phyloP scores from a whole-genome alignment of 2,888 invertebrate genomes.

The Amiota mariae region DNA sequence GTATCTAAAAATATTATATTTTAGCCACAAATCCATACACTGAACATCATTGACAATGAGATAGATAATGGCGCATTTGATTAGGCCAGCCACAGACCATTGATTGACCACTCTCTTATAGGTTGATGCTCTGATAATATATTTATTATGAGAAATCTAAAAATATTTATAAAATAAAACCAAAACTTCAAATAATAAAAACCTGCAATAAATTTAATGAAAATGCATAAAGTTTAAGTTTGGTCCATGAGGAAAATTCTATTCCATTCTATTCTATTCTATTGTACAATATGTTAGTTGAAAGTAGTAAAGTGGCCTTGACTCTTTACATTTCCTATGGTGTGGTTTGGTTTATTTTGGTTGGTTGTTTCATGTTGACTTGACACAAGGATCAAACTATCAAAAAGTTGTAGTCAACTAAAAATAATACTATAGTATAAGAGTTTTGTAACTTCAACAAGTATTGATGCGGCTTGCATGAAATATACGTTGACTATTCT shows the following conservation, averaged over 20 bases:
- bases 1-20: too few relatives aligned
- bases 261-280: too few relatives aligned
- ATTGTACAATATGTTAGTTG: too few relatives aligned
- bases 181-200: background rate
- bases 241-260: background rate
- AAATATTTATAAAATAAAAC: too few relatives aligned
- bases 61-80: too few relatives aligned
- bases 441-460: conserved; percentile 11
- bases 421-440: background rate
- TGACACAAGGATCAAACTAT: conserved; percentile 16
- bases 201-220: background rate
- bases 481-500: background rate
- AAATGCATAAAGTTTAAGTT: background rate
- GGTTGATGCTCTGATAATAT: too few relatives aligned
- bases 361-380: background rate
- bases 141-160: too few relatives aligned
- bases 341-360: too few relatives aligned
- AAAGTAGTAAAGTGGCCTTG: background rate
- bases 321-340: background rate
- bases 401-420: background rate
- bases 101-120: too few relatives aligned
- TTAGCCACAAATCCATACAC: too few relatives aligned
- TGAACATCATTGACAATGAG: too few relatives aligned
- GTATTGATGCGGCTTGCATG: conserved; percentile 1
- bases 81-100: too few relatives aligned